A percentile compares a stretch with the other conserved stretches of the same genome.
Evolutionary conservation across 1,140 invertebrate genomes (phyloP).

Genomic region (Bombus waltoni): DNA sequence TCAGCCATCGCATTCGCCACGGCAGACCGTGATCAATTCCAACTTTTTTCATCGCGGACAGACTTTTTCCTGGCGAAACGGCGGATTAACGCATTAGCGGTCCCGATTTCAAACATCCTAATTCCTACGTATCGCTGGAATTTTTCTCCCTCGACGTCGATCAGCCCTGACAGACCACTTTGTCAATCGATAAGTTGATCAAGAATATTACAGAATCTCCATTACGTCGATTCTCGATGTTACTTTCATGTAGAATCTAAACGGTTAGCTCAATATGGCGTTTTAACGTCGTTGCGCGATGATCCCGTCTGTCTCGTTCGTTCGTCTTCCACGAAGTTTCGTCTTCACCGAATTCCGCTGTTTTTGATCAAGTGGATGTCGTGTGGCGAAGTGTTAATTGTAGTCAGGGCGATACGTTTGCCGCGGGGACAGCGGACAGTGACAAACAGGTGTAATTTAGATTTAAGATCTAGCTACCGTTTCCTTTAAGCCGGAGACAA

Average conservation of each 20-base stretch:
- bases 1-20: constrained; percentile 41
- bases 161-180: background rate
- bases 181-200: background rate
- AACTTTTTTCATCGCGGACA: constrained; percentile 9
- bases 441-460: constrained; percentile 81
- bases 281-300: too few species aligned
- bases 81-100: constrained; percentile 18
- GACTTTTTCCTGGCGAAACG: background rate
- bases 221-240: background rate
- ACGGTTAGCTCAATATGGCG: too few species aligned
- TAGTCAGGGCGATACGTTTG: constrained; percentile 60
- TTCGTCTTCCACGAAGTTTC: background rate
- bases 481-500: constrained; percentile 74
- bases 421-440: constrained; percentile 55
- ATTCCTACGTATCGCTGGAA: background rate
- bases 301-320: too few species aligned
- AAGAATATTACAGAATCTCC: background rate
- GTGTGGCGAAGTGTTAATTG: constrained; percentile 34
- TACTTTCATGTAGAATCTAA: too few species aligned
- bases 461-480: constrained; percentile 78
- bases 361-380: background rate
- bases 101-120: background rate
- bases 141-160: background rate
- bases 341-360: background rate
- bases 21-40: constrained; percentile 37